Conservation (phyloP, 2,113 vertebrate species). For the Dipodomys stephensi region DNA sequence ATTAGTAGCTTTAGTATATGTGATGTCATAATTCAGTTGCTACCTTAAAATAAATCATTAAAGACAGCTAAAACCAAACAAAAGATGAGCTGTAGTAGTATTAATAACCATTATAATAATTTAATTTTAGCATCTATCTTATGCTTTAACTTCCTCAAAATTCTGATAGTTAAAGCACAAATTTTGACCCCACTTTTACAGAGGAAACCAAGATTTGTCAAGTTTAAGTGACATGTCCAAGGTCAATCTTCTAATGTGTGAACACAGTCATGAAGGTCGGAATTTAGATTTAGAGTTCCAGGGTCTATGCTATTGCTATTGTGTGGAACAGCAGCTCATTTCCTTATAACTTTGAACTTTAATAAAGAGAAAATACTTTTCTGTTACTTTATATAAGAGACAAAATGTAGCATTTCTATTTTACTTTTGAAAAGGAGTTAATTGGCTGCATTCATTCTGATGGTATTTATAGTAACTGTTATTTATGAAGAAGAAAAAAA, state of each 20-base stretch:
- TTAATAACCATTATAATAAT: background rate
- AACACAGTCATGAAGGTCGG: background rate
- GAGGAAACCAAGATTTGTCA: slow-evolving; percentile 54
- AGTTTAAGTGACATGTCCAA: slow-evolving; percentile 43
- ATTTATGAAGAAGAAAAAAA: slow-evolving; percentile 2
- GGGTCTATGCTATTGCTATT: background rate
- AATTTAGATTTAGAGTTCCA: slow-evolving; percentile 45
- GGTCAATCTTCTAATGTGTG: background rate
- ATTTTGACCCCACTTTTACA: slow-evolving; percentile 22
- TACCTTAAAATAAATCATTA: slow-evolving; percentile 16
- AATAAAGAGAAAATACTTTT: slow-evolving; percentile 21
- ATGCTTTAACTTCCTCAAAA: background rate
- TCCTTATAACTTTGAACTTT: slow-evolving; percentile 20
- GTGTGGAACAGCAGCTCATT: background rate
- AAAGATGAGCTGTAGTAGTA: background rate
- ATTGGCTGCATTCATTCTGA: slow-evolving; percentile 19
- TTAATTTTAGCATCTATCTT: background rate
- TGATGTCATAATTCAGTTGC: background rate
- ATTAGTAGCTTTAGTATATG: background rate
- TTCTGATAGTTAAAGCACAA: background rate
- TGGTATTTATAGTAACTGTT: background rate
- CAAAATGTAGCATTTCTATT: background rate
- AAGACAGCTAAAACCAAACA: slow-evolving; percentile 1
- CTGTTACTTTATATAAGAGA: slow-evolving; percentile 3
- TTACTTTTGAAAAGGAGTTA: background rate